These are phyloP conservation scores for Eupithecia abbreviata DNA, from an alignment of 2,888 invertebrate species.

Conservation along the genomic window DNA sequence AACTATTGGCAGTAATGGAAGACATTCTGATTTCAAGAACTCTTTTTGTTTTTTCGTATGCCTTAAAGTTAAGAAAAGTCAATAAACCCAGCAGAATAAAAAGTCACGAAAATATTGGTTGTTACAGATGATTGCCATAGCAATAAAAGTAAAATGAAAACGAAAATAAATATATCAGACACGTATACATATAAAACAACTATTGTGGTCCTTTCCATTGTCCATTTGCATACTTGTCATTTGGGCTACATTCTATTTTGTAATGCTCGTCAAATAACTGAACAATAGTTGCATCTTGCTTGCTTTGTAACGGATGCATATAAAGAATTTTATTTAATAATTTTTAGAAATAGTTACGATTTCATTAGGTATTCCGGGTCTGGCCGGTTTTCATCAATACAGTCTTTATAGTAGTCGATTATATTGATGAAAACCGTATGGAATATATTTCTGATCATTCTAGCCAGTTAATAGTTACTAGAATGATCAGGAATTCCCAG, in stretches of 20 bases:
- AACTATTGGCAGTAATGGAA: no score
- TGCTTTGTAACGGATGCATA: neutral
- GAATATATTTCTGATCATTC: no score
- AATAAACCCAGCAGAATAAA: no score
- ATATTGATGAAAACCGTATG: no score
- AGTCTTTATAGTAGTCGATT: neutral
- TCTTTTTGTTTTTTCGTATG: no score
- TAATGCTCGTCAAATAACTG: neutral
- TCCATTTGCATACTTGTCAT: neutral
- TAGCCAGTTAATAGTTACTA: neutral
- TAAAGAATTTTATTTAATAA: neutral
- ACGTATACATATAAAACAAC: neutral
- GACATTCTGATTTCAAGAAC: no score
- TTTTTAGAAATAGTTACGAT: neutral
- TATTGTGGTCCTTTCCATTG: neutral
- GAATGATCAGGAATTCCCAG: slow-evolving; percentile 50
- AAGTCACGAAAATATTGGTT: no score
- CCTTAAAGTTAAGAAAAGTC: no score
- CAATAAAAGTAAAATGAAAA: neutral
- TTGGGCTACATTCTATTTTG: neutral
- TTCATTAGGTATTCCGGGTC: neutral
- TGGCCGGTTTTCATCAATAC: slow-evolving; percentile 2
- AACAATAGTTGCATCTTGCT: neutral
- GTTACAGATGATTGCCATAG: neutral
- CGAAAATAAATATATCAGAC: neutral